These are phyloP conservation scores for Mesoligia furuncula DNA, from an alignment of 2,888 invertebrate genomes.

Conservation along the genomic window DNA sequence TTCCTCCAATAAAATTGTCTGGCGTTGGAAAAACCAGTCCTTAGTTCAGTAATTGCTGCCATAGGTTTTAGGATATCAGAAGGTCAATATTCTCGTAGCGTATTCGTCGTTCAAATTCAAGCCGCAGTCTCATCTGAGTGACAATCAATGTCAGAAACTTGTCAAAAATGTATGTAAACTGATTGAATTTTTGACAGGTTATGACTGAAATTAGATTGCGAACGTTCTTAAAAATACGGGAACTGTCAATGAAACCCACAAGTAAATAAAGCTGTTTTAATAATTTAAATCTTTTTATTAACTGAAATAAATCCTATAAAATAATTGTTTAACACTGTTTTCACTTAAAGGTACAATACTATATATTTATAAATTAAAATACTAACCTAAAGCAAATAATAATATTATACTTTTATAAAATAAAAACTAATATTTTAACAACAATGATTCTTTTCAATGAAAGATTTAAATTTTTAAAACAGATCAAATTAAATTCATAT, in stretches of 20 bases:
- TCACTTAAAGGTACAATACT: constrained; percentile 51
- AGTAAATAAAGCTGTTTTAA: constrained; percentile 58
- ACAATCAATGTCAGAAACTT: too few species aligned
- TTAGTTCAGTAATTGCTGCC: neutral
- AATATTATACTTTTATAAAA: constrained; percentile 43
- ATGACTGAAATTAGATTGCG: too few species aligned
- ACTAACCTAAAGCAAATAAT: constrained; percentile 52
- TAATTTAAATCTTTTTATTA: constrained; percentile 62
- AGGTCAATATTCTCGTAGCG: too few species aligned
- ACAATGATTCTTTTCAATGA: constrained; percentile 28
- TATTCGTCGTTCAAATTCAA: too few species aligned
- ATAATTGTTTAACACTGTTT: constrained; percentile 58
- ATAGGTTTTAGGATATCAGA: neutral
- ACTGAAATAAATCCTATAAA: constrained; percentile 52
- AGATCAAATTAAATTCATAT: constrained; percentile 47
- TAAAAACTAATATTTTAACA: constrained; percentile 39
- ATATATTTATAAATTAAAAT: constrained; percentile 52
- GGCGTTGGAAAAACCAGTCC: neutral
- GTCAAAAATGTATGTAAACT: too few species aligned
- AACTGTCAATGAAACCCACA: constrained; percentile 38
- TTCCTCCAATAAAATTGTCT: too few species aligned
- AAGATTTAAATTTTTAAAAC: constrained; percentile 60
- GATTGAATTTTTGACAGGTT: too few species aligned
- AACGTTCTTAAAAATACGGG: too few species aligned
- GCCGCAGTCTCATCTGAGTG: too few species aligned